Base-by-base conservation (phyloP, 2,888 invertebrate species). In the Antheraea yamamai region DNA sequence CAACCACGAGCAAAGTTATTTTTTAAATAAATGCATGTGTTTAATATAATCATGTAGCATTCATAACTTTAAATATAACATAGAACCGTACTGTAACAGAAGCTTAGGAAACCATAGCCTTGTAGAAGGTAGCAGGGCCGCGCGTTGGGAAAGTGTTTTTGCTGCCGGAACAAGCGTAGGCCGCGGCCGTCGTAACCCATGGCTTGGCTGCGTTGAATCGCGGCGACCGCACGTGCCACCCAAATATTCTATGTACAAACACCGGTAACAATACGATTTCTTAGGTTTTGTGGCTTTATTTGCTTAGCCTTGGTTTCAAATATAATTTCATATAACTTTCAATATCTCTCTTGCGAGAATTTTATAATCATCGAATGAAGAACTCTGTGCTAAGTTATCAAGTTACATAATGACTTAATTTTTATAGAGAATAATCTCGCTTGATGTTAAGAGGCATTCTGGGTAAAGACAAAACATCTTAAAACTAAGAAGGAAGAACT, bases 161-260 rank as follows among this genome's bases (percentile, higher is more conserved):
- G 66, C 35, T 70, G 78, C 77, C 81, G 85, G 83, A 82, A 83
- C 82, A 79, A 26, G 83, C 81, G 86, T 85, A 81, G 85, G 85
- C 47, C 47, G 47, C 75, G 85, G 85, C 47, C 47, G 47, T 73
- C n/a, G 75, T 61, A 70, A 14, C 74, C 74, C 74, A 75, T 72
- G 66, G 75, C 58, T 70, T 20, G 61, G n/a, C 64, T 66, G 26
- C 18, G 8, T 72, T 18, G n/a, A 58, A 51, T 51, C 73, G 73
- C 64, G 61, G 64, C 75, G 73, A 72, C 51, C 64, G 74, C 76
- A 74, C 77, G 77, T 77, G 77, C 73, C 72, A 30, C n/a, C 75
- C 35, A 73, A 68, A 73, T 72, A 16, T 20, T 26, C 61, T 39
- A 30, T 64, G 26, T 58, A 58, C 58, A 58, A 58, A 58, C n/a